A percentile compares a stretch with the other conserved stretches of the same genome.
Conservation (phyloP, 2,888 invertebrate species). For the Apocheima hispidaria region DNA sequence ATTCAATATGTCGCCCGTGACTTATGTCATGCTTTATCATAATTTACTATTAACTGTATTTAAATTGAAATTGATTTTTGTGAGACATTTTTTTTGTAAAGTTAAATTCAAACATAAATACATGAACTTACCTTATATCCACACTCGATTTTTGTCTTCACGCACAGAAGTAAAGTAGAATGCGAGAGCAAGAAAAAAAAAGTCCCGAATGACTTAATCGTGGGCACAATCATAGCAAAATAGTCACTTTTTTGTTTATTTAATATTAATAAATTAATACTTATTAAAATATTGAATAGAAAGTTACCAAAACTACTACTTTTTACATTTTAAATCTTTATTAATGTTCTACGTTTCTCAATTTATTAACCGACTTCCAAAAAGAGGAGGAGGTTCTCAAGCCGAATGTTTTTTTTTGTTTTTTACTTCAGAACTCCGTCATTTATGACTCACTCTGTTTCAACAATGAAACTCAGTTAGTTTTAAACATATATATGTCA, state of each 20-base stretch:
- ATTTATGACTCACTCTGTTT: not conserved
- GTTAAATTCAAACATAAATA: not conserved
- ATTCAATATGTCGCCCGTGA: too few species aligned
- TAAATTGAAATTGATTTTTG: too few species aligned
- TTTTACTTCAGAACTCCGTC: too few species aligned
- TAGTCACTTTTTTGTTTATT: not conserved
- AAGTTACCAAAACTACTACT: too few species aligned
- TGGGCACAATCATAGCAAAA: constrained; percentile 9
- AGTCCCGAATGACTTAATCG: constrained; percentile 18
- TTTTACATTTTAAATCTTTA: too few species aligned
- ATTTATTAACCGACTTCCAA: too few species aligned
- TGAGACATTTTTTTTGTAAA: too few species aligned
- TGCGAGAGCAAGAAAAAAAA: constrained; percentile 17
- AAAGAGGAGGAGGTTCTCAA: too few species aligned
- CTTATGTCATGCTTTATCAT: too few species aligned
- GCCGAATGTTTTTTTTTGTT: too few species aligned
- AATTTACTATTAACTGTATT: too few species aligned
- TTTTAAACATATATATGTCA: not conserved
- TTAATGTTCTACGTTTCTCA: too few species aligned
- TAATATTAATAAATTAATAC: not conserved
- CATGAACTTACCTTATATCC: constrained; percentile 69
- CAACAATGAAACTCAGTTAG: not conserved
- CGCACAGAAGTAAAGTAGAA: constrained; percentile 31
- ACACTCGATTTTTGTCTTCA: constrained; percentile 65
- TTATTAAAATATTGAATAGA: not conserved